Base-by-base conservation (phyloP, 1,140 invertebrate genomes). In the Drosophila watanabei region DNA sequence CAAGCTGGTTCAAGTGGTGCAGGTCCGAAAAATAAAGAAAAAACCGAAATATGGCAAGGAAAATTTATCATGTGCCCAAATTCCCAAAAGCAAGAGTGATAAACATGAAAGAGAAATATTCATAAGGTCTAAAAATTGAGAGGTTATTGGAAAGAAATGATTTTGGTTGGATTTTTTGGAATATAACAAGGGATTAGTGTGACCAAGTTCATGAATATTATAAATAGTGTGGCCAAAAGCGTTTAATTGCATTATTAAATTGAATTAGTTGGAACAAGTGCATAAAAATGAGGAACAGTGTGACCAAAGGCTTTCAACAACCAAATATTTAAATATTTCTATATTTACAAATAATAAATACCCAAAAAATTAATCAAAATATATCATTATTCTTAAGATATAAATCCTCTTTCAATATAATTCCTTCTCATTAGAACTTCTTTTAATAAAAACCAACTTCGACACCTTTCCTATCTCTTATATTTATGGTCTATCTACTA, bases 1-100 rank as follows among this genome's bases (percentile, higher is more conserved):
- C 48, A 28, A 78, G 45, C 33, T 18, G 48, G 45, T 24, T 69
- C 52, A 77, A 78, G 75, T 78, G 57, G 63, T 57, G 49, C 72
- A 77, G 48, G 49, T 30, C 43, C 32, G 28, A 52, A 51, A 10
- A 28, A 70, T 41, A 20, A 13, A 39, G 20, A 32, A 41, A 8
- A 2, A 13, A 45, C n/a, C 16, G 37, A 69, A 57, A 56, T 71
- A 16, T 70, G 32, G 24, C 65, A 20, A 70, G 37, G 2, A 32
- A 69, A 45, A 71, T 56, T 68, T 41, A 39, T 46, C 39, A 69
- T 71, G 39, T 56, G 68, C 48, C 46, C 5, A 35, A 52, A 69
- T 20, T 32, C 24, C 24, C 11, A 14, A 52, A 6, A 20, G 18
- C 37, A 20, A 9, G 20, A 14, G 24, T 43, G n/a, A 30, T 37